Conservation (phyloP, 1,140 invertebrate genomes). For the Drosophila baimaii region DNA sequence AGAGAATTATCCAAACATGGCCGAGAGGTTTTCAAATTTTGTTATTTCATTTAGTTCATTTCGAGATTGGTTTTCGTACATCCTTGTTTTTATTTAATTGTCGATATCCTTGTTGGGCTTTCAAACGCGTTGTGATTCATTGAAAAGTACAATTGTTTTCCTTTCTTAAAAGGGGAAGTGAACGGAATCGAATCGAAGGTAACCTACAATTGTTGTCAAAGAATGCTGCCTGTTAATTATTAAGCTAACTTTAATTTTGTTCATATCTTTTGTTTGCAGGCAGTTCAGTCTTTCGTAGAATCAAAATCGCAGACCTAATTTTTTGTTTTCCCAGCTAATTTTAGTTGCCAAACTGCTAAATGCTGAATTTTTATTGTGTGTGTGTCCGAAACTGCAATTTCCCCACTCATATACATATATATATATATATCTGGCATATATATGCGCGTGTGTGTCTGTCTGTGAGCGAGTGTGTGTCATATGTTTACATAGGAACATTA, state of each 20-base stretch:
- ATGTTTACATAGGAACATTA: slow-evolving; percentile 84
- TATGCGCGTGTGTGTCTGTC: slow-evolving; percentile 35
- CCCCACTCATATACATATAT: slow-evolving; percentile 42
- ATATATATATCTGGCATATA: slow-evolving; percentile 28
- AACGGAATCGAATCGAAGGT: slow-evolving; percentile 39
- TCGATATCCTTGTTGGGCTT: slow-evolving; percentile 61
- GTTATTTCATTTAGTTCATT: slow-evolving; percentile 62
- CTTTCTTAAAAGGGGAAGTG: slow-evolving; percentile 37
- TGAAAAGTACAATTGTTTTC: slow-evolving; percentile 75
- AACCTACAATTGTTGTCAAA: slow-evolving; percentile 43
- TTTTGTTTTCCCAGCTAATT: slow-evolving; percentile 35
- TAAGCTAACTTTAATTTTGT: slow-evolving; percentile 38
- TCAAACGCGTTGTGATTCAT: slow-evolving; percentile 61
- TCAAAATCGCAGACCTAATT: slow-evolving; percentile 33
- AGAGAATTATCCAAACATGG: slow-evolving; percentile 84
- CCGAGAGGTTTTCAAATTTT: slow-evolving; percentile 82
- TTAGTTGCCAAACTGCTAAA: slow-evolving; percentile 65
- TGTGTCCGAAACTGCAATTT: slow-evolving; percentile 67
- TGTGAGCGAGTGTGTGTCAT: slow-evolving; percentile 50
- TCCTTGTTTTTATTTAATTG: slow-evolving; percentile 55
- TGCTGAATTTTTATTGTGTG: slow-evolving; percentile 65
- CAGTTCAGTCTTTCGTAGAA: slow-evolving; percentile 23
- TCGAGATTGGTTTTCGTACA: slow-evolving; percentile 55
- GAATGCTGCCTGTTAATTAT: slow-evolving; percentile 84
- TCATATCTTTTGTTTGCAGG: slow-evolving; percentile 37